A percentile compares a stretch with the other conserved stretches of the same genome.
phyloP scores from a whole-genome alignment of 2,888 invertebrate genomes.

The Ischnura elegans region DNA sequence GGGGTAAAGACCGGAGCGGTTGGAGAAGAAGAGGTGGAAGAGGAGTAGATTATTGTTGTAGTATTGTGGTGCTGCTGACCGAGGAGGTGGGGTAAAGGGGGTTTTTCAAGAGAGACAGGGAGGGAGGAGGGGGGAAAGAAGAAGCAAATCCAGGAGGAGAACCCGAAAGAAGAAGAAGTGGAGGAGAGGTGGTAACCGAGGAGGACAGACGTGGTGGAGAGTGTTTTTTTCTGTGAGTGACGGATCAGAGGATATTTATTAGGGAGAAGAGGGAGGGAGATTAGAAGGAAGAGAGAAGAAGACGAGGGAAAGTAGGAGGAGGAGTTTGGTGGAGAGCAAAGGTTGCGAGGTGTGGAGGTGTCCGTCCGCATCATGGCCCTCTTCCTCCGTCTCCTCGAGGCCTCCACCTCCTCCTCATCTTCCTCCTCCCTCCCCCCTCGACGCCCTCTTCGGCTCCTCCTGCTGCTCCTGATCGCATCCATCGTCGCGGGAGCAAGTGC shows the following conservation, averaged over 20 bases:
- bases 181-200: neutral
- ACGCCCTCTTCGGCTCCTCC: neutral
- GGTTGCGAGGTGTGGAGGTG: too few species aligned
- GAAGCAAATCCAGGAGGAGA: neutral
- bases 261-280: neutral
- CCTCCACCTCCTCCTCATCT: constrained; percentile 51
- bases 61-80: neutral
- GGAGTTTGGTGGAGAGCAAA: neutral
- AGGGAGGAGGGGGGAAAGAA: neutral
- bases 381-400: neutral
- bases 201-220: neutral
- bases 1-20: neutral
- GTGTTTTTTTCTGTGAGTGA: neutral
- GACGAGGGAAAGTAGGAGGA: neutral
- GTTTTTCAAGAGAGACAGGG: neutral
- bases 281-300: neutral
- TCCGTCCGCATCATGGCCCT: constrained; percentile 18
- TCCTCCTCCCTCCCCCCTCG: constrained; percentile 32
- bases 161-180: neutral
- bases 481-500: neutral
- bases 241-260: neutral
- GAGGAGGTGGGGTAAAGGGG: neutral
- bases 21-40: neutral
- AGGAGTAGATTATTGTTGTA: neutral
- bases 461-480: neutral